phyloP scores from a whole-genome alignment of 2,888 invertebrate genomes.

The Steinernema hermaphroditum region DNA sequence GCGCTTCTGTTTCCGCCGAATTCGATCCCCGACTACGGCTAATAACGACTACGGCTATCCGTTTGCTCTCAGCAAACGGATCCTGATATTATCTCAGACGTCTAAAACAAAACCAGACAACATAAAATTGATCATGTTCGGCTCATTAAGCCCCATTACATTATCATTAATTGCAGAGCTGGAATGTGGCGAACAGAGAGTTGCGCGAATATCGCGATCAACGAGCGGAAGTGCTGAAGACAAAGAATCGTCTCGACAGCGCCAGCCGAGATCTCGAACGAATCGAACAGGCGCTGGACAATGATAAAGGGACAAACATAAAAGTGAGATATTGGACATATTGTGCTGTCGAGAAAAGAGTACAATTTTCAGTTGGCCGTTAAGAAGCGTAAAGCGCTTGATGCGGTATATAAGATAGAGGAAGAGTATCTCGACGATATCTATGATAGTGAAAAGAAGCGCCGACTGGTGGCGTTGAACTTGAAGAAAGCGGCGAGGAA shows the following conservation, averaged over 20 bases:
- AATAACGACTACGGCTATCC: no score
- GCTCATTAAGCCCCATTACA: no score
- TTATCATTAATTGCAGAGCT: slow-evolving; percentile 22
- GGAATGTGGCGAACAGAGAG: slow-evolving; percentile 26
- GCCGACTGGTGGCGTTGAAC: neutral
- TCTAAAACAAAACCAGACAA: no score
- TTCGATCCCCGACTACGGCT: no score
- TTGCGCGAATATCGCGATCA: slow-evolving; percentile 26
- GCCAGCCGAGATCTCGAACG: slow-evolving; percentile 51
- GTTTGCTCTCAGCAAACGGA: no score
- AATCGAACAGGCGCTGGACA: slow-evolving; percentile 43
- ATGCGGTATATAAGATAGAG: slow-evolving; percentile 15
- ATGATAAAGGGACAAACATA: slow-evolving; percentile 34
- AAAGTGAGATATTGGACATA: slow-evolving; percentile 33
- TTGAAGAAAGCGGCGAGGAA: slow-evolving; percentile 45
- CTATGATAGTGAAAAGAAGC: slow-evolving; percentile 6
- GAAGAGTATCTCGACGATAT: slow-evolving; percentile 24
- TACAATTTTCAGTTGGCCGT: neutral
- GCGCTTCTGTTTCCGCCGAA: no score
- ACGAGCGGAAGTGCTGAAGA: slow-evolving; percentile 11
- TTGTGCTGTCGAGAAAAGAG: neutral
- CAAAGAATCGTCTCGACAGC: slow-evolving; percentile 43
- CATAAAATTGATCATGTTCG: no score
- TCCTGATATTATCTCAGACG: no score
- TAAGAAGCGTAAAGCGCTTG: slow-evolving; percentile 7